phyloP scores from a whole-genome alignment of 2,797 vertebrate genomes.

The Paratrypauchen microcephalus region DNA sequence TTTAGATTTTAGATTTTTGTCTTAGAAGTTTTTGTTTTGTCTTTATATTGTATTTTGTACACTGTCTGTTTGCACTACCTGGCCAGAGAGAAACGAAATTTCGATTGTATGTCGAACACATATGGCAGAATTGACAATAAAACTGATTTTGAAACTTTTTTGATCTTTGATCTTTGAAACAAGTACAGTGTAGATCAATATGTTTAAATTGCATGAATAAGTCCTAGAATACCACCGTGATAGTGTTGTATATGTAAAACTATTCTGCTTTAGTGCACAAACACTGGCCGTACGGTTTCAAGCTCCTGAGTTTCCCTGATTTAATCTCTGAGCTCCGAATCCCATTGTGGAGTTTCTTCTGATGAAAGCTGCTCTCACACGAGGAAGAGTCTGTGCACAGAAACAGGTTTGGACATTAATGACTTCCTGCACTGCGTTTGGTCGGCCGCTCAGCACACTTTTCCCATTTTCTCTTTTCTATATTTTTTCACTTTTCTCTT shows the following conservation, averaged over 20 bases:
- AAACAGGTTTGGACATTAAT: slow-evolving; percentile 5
- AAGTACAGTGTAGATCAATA: no score
- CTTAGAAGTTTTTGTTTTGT: no score
- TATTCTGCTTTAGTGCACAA: not conserved
- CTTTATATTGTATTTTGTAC: no score
- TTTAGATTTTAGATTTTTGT: no score
- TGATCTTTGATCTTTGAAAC: no score
- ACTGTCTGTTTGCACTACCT: no score
- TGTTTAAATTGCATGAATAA: no score
- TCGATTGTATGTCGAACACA: no score
- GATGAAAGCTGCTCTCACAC: not conserved
- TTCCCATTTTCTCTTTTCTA: not conserved
- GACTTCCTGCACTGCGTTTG: not conserved
- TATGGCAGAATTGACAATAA: no score
- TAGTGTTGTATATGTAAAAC: not conserved
- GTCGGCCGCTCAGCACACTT: not conserved
- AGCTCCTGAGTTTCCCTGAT: not conserved
- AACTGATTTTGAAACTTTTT: no score
- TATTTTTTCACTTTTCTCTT: not conserved
- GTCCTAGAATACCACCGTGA: not conserved
- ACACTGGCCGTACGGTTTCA: not conserved
- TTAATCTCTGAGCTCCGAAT: not conserved
- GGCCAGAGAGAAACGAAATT: no score
- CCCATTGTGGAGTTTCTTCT: not conserved
- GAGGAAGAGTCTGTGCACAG: slow-evolving; percentile 1